These are phyloP conservation scores for Aricia artaxerxes DNA, from an alignment of 2,888 invertebrate genomes.

Conservation along the genomic window DNA sequence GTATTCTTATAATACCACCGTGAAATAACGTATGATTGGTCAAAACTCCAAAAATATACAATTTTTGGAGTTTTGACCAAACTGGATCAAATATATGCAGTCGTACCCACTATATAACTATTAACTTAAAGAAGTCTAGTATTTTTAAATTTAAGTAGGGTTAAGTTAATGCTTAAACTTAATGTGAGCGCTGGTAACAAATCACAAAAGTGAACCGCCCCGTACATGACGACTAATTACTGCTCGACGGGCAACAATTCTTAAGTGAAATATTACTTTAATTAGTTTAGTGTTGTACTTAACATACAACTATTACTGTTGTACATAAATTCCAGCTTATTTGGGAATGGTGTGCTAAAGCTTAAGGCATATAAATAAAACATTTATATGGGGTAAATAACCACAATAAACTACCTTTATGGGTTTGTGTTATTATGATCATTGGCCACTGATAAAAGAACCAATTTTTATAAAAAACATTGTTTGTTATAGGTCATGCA, in stretches of 20 bases:
- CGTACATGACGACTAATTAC: constrained; percentile 6
- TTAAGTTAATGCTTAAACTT: not conserved
- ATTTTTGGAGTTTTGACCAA: no score
- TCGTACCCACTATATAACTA: not conserved
- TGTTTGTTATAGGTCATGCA: not conserved
- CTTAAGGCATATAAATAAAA: no score
- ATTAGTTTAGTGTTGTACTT: not conserved
- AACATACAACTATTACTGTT: not conserved
- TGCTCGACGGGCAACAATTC: not conserved
- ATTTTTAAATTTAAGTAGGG: not conserved
- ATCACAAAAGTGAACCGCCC: not conserved
- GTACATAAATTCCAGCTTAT: not conserved
- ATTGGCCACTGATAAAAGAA: not conserved
- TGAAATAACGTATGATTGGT: no score
- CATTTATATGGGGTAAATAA: not conserved
- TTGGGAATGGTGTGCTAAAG: no score
- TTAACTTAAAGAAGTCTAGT: no score
- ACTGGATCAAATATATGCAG: not conserved
- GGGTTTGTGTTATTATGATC: no score
- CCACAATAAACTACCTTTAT: not conserved
- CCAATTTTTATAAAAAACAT: not conserved
- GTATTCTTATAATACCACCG: no score
- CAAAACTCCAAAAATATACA: no score
- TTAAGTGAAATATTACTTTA: constrained; percentile 10
- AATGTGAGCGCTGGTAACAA: not conserved